phyloP scores from a whole-genome alignment of 1,140 invertebrate genomes.

The Megathymus violae region DNA sequence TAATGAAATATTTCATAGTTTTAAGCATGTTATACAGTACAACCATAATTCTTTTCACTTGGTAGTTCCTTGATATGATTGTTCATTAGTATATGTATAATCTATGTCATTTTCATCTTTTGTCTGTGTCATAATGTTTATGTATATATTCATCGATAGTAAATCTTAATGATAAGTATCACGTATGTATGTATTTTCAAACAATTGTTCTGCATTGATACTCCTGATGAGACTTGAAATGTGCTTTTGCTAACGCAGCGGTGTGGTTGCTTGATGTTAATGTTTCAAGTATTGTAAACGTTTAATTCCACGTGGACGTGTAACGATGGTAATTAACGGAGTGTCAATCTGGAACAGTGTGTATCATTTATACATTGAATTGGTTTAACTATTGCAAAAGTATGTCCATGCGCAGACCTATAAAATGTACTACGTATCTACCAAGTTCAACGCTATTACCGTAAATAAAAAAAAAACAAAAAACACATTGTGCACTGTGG shows the following conservation, averaged over 20 bases:
- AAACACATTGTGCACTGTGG: not conserved
- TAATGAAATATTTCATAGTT: no score
- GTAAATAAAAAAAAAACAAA: no score
- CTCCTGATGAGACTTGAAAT: not conserved
- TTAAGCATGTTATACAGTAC: no score
- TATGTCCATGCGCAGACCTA: no score
- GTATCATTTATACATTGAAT: no score
- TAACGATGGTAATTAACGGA: not conserved
- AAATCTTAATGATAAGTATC: not conserved
- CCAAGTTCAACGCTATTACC: not conserved
- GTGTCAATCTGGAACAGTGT: not conserved
- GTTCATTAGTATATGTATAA: not conserved
- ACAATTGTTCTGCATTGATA: not conserved
- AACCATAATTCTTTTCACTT: not conserved
- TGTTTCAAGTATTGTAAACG: not conserved
- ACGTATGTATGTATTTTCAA: not conserved
- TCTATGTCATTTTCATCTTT: not conserved
- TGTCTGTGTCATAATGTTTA: not conserved
- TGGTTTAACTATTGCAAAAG: no score
- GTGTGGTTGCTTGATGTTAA: not conserved
- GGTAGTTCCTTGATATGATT: not conserved
- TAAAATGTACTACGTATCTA: not conserved
- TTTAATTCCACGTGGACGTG: not conserved
- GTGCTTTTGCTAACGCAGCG: no score
- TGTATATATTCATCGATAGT: not conserved